phyloP scores from a whole-genome alignment of 2,113 vertebrate genomes.

The Apodemus sylvaticus region DNA sequence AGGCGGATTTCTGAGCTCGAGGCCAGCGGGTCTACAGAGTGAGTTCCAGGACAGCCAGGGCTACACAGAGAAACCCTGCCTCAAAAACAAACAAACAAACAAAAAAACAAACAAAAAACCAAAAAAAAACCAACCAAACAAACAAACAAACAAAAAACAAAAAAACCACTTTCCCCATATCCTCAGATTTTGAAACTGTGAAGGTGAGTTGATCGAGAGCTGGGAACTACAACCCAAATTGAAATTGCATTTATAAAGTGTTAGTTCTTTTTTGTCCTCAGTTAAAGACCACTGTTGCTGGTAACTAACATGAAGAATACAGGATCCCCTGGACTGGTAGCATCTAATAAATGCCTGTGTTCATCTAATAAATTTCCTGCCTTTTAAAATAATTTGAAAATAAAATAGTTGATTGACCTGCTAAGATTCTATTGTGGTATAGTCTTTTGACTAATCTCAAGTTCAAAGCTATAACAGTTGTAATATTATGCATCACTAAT shows the following conservation, averaged over 20 bases:
- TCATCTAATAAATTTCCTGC: background rate
- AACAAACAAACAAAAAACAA: too few relatives aligned
- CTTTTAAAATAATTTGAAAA: conserved; percentile 38
- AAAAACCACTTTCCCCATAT: conserved; percentile 68
- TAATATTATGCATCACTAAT: conserved; percentile 4
- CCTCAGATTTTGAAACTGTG: conserved; percentile 83
- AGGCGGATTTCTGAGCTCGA: too few relatives aligned
- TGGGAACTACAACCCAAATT: background rate
- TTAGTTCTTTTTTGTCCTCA: background rate
- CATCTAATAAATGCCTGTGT: background rate
- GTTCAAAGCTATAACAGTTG: background rate
- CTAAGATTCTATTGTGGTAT: background rate
- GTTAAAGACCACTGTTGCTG: background rate
- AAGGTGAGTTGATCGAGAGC: background rate
- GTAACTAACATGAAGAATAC: background rate
- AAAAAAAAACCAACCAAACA: too few relatives aligned
- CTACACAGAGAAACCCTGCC: too few relatives aligned
- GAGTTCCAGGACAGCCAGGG: too few relatives aligned
- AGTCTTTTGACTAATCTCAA: conserved; percentile 1
- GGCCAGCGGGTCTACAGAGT: too few relatives aligned
- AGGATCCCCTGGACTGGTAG: background rate
- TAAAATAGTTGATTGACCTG: background rate
- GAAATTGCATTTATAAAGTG: background rate
- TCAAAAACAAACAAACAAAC: too few relatives aligned
- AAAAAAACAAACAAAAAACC: too few relatives aligned